Percentiles rank a stretch among this genome's conserved stretches.
phyloP scores from a whole-genome alignment of 2,797 vertebrate species.

The Valencia hispanica region DNA sequence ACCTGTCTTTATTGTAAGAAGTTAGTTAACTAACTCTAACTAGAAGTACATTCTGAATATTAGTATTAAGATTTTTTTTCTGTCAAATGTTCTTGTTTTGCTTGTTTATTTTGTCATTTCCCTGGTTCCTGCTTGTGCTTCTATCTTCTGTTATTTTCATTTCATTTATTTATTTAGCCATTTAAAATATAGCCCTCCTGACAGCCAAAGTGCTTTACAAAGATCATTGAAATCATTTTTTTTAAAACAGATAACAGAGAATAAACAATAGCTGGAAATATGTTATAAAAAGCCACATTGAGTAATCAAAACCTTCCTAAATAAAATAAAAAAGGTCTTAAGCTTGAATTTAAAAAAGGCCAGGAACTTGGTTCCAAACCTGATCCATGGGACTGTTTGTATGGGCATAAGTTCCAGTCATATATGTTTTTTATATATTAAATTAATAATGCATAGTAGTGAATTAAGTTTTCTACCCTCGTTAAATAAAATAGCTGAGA shows the following conservation, averaged over 20 bases:
- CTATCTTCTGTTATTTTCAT: slow-evolving; percentile 41
- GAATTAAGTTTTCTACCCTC: too few species aligned
- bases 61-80: neutral
- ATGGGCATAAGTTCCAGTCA: too few species aligned
- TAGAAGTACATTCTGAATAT: slow-evolving; percentile 40
- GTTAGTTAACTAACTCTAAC: slow-evolving; percentile 28
- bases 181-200: neutral
- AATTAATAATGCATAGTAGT: too few species aligned
- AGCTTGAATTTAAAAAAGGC: too few species aligned
- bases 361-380: too few species aligned
- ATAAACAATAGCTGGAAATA: neutral
- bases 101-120: neutral
- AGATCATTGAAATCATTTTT: neutral
- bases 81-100: neutral
- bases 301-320: too few species aligned
- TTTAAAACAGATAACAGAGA: neutral
- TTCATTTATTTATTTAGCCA: neutral
- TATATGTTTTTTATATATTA: too few species aligned
- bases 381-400: too few species aligned
- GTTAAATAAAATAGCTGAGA: too few species aligned
- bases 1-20: slow-evolving; percentile 23
- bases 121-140: neutral
- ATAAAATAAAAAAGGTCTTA: too few species aligned
- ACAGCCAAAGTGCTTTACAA: neutral
- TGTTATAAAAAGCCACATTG: neutral